Conservation (phyloP, 2,797 vertebrate species). For the Sphaeramia orbicularis region DNA sequence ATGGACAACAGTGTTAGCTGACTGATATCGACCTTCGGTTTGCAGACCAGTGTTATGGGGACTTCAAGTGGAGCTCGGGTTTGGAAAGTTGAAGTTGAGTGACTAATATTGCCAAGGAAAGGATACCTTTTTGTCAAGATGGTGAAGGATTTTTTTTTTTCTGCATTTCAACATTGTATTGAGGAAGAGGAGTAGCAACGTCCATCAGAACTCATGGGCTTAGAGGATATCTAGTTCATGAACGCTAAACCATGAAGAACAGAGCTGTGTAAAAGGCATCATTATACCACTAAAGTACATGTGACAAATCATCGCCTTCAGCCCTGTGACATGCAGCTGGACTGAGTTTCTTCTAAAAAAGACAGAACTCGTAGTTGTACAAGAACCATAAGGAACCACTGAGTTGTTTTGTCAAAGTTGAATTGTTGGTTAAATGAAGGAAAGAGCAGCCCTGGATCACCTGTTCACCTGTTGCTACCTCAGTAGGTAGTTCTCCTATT, state of each 20-base stretch:
- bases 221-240: neutral
- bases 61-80: constrained; percentile 16
- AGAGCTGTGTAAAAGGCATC: neutral
- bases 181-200: neutral
- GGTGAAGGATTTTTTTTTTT: neutral
- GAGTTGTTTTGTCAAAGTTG: neutral
- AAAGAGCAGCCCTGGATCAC: constrained; percentile 19
- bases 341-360: constrained; percentile 19
- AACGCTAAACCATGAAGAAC: neutral
- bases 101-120: neutral
- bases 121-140: neutral
- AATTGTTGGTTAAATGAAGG: constrained; percentile 16
- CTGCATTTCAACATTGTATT: constrained; percentile 20
- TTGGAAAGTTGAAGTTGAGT: neutral
- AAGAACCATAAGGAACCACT: constrained; percentile 7
- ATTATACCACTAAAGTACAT: constrained; percentile 10
- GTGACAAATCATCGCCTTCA: constrained; percentile 16
- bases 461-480: constrained; percentile 42
- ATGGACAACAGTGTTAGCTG: constrained; percentile 76
- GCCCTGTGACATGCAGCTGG: constrained; percentile 23
- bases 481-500: constrained; percentile 50
- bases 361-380: neutral
- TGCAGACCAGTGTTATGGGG: constrained; percentile 24
- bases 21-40: constrained; percentile 9
- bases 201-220: neutral